Evolutionary conservation across 2,888 invertebrate genomes (phyloP).

Genomic region (Chironomus riparius): DNA sequence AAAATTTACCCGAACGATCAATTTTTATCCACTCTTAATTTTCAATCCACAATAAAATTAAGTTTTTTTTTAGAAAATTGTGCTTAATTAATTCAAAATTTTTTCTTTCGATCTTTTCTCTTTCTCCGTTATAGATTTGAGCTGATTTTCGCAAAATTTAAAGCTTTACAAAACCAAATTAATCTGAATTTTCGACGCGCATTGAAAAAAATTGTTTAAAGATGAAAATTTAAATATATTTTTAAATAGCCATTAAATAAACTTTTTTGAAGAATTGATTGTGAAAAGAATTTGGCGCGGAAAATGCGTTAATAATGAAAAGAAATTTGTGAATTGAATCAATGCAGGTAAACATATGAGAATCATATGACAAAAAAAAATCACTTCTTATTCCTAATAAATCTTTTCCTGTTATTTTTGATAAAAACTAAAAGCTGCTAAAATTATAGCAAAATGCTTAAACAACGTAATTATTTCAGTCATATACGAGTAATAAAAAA

Average conservation of each 20-base stretch:
- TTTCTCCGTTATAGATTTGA: background rate
- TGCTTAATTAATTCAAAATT: background rate
- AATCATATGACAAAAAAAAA: background rate
- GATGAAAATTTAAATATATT: background rate
- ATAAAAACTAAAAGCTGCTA: background rate
- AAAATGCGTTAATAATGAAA: background rate
- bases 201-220: background rate
- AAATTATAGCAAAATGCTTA: background rate
- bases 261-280: background rate
- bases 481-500: background rate
- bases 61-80: background rate
- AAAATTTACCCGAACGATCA: background rate
- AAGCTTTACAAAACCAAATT: background rate
- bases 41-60: background rate
- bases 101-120: constrained; percentile 2
- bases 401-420: background rate
- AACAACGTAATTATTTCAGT: background rate
- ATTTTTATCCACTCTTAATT: background rate
- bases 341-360: constrained; percentile 6
- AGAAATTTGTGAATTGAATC: constrained; percentile 12
- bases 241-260: background rate
- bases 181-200: background rate
- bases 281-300: background rate
- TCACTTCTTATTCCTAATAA: background rate
- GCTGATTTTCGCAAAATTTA: constrained; percentile 2